Evolutionary conservation across 2,113 vertebrate genomes (phyloP).

Genomic region (Hipposideros armiger): DNA sequence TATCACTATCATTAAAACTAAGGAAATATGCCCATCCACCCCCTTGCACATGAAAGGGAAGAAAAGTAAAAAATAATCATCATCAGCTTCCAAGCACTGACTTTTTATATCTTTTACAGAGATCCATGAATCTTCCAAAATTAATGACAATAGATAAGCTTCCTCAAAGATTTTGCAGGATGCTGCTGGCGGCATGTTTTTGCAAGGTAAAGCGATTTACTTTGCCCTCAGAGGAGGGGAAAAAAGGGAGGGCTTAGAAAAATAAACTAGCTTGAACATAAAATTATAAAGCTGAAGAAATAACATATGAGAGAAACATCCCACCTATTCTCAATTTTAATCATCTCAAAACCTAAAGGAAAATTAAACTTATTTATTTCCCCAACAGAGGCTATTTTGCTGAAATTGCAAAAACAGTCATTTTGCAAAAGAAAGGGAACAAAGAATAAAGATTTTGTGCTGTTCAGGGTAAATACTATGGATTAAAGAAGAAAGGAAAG

Average conservation of each 20-base stretch:
- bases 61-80: conserved; percentile 77
- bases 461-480: conserved; percentile 24
- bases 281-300: conserved; percentile 76
- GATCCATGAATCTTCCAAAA: conserved; percentile 76
- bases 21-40: conserved; percentile 52
- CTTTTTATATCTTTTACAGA: conserved; percentile 74
- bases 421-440: conserved; percentile 64
- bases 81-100: conserved; percentile 60
- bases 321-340: conserved; percentile 74
- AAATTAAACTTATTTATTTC: conserved; percentile 78
- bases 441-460: conserved; percentile 39
- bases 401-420: conserved; percentile 74
- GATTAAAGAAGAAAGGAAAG: conserved; percentile 46
- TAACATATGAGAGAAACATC: conserved; percentile 71
- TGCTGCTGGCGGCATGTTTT: conserved; percentile 55
- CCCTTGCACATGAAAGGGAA: conserved; percentile 61
- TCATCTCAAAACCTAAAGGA: conserved; percentile 70
- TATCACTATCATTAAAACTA: conserved; percentile 68
- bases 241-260: conserved; percentile 58
- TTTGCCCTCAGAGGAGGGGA: conserved; percentile 52
- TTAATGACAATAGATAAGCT: conserved; percentile 77
- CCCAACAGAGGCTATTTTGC: conserved; percentile 65
- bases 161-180: conserved; percentile 69
- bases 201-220: conserved; percentile 74
- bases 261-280: conserved; percentile 78